Conservation (phyloP, 2,888 invertebrate species). For the Drosophila antonietae region DNA sequence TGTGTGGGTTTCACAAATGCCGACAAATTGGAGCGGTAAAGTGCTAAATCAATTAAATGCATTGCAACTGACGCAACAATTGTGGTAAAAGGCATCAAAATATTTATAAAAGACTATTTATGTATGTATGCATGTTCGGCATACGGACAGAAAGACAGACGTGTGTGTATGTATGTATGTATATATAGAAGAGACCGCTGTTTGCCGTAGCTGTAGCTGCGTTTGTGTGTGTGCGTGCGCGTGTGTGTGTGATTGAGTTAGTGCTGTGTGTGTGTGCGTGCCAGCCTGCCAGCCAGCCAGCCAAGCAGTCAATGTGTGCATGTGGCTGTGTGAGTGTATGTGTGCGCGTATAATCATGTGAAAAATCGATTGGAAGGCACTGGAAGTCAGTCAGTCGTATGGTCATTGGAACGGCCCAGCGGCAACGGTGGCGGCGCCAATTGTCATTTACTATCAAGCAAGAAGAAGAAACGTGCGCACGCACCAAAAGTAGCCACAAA, state of each 20-base stretch:
- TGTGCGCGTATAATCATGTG: constrained; percentile 77
- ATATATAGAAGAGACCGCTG: constrained; percentile 28
- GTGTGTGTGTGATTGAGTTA: constrained; percentile 12
- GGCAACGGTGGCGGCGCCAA: constrained; percentile 70
- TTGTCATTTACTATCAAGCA: constrained; percentile 73
- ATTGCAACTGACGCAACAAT: constrained; percentile 40
- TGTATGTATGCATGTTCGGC: constrained; percentile 7
- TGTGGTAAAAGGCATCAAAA: constrained; percentile 39
- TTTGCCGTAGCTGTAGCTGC: constrained; percentile 8
- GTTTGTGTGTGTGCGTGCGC: constrained; percentile 9
- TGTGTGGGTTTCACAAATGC: constrained; percentile 20
- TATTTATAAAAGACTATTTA: constrained; percentile 38
- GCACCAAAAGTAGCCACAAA: constrained; percentile 48
- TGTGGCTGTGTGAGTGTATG: constrained; percentile 15
- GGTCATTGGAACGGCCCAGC: constrained; percentile 57
- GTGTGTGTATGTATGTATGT: constrained; percentile 16
- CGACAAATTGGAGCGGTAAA: constrained; percentile 38
- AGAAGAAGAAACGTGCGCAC: constrained; percentile 74
- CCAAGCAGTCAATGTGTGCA: constrained; percentile 10
- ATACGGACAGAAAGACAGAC: constrained; percentile 14
- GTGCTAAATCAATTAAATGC: constrained; percentile 2
- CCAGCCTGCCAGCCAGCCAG: constrained; percentile 1
- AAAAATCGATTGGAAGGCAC: constrained; percentile 83
- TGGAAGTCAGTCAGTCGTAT: constrained; percentile 50
- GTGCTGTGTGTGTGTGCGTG: constrained; percentile 3